phyloP scores from a whole-genome alignment of 2,797 vertebrate genomes.

The Centroberyx gerrardi region DNA sequence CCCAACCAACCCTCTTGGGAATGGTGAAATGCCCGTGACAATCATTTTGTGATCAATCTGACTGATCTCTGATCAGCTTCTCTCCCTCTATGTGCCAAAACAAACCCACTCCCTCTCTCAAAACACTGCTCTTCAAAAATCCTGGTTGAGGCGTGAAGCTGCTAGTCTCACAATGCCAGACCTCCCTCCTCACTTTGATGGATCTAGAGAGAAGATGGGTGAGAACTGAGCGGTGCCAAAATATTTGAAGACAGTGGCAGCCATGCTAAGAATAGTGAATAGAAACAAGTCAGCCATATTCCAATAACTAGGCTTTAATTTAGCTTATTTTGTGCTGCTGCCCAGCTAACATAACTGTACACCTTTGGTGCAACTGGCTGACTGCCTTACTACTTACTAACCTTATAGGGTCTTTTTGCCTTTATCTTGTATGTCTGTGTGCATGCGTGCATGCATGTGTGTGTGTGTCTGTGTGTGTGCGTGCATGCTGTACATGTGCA shows the following conservation, averaged over 20 bases:
- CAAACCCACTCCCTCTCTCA: background rate
- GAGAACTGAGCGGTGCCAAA: conserved; percentile 17
- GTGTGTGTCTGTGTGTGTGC: too few relatives aligned
- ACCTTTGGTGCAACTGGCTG: too few relatives aligned
- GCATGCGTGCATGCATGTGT: too few relatives aligned
- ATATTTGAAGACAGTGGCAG: conserved; percentile 13
- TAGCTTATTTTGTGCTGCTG: too few relatives aligned
- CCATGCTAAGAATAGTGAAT: conserved; percentile 37
- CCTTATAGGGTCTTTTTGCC: too few relatives aligned
- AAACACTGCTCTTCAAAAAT: background rate
- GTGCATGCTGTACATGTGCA: too few relatives aligned
- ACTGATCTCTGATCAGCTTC: background rate
- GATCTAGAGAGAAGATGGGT: background rate
- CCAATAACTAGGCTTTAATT: too few relatives aligned
- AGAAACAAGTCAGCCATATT: conserved; percentile 17
- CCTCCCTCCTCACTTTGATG: background rate
- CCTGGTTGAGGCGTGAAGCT: background rate
- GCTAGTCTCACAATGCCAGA: conserved; percentile 13
- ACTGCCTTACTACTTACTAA: too few relatives aligned
- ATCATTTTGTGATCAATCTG: background rate
- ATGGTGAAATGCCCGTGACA: background rate
- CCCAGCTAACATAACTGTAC: too few relatives aligned
- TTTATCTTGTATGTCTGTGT: too few relatives aligned
- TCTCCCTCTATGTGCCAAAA: background rate
- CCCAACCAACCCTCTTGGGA: background rate